Conservation (phyloP, 2,888 invertebrate genomes). For the Xylocampa areola region DNA sequence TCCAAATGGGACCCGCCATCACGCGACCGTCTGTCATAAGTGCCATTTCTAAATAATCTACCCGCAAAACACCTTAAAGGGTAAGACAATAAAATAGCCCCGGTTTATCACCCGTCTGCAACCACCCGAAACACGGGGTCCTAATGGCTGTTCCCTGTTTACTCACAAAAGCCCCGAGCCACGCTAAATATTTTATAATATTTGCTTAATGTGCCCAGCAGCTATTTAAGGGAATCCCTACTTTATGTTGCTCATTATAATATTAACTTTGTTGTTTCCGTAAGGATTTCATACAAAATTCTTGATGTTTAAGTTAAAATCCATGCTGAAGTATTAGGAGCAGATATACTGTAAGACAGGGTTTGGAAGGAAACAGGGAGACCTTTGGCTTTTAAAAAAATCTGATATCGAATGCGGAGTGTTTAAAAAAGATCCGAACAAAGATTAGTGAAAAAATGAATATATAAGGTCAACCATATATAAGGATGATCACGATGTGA, state of each 20-base stretch:
- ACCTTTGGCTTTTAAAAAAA: too few species aligned
- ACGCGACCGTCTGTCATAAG: slow-evolving; percentile 9
- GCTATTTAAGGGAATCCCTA: slow-evolving; percentile 62
- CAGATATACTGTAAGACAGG: too few species aligned
- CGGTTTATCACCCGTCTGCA: slow-evolving; percentile 40
- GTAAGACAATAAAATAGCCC: slow-evolving; percentile 56
- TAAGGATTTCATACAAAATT: slow-evolving; percentile 26
- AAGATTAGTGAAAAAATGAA: too few species aligned
- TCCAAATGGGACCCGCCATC: slow-evolving; percentile 14
- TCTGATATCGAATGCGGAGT: too few species aligned
- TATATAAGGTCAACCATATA: too few species aligned
- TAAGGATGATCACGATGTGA: too few species aligned
- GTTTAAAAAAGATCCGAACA: too few species aligned
- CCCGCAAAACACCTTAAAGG: slow-evolving; percentile 32
- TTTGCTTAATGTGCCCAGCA: slow-evolving; percentile 68
- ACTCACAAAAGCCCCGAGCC: slow-evolving; percentile 65
- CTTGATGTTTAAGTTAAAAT: too few species aligned
- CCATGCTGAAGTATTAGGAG: too few species aligned
- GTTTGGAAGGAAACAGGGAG: too few species aligned
- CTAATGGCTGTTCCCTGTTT: slow-evolving; percentile 71
- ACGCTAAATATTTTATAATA: slow-evolving; percentile 74
- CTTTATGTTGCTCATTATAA: slow-evolving; percentile 61
- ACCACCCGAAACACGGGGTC: slow-evolving; percentile 45
- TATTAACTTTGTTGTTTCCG: slow-evolving; percentile 48
- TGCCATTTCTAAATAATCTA: slow-evolving; percentile 36